Evolutionary conservation across 2,888 invertebrate genomes (phyloP).

Genomic region (Noctua comes): DNA sequence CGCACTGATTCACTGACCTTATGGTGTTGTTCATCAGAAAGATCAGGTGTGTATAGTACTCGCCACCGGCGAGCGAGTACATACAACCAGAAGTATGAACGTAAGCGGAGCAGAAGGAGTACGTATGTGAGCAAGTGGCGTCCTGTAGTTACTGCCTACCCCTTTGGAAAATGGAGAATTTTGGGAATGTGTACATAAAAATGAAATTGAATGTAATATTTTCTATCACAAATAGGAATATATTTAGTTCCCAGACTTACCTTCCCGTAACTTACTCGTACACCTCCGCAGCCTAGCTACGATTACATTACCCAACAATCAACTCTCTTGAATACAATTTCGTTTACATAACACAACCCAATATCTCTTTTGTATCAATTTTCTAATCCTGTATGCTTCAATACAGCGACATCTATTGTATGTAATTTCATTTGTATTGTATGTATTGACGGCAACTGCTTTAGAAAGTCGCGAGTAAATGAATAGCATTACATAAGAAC

Average conservation of each 20-base stretch:
- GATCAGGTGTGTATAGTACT: too few species aligned
- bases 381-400: constrained; percentile 38
- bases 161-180: neutral
- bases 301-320: neutral
- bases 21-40: neutral
- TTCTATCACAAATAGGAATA: neutral
- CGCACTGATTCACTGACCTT: too few species aligned
- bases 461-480: constrained; percentile 51
- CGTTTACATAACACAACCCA: constrained; percentile 9
- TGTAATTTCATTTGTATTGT: constrained; percentile 30
- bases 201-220: too few species aligned
- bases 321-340: constrained; percentile 4
- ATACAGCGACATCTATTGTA: constrained; percentile 30
- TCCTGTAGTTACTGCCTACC: neutral
- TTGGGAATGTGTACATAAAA: neutral
- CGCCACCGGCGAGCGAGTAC: neutral
- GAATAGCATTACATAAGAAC: constrained; percentile 40
- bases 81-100: neutral
- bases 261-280: too few species aligned
- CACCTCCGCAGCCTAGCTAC: neutral
- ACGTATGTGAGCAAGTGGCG: neutral
- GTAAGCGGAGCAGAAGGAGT: neutral
- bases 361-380: constrained; percentile 26
- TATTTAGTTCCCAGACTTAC: neutral
- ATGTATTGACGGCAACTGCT: constrained; percentile 22